A percentile compares a stretch with the other conserved stretches of the same genome.
Conservation (phyloP, 2,888 invertebrate genomes). For the Drosophila planitibia region DNA sequence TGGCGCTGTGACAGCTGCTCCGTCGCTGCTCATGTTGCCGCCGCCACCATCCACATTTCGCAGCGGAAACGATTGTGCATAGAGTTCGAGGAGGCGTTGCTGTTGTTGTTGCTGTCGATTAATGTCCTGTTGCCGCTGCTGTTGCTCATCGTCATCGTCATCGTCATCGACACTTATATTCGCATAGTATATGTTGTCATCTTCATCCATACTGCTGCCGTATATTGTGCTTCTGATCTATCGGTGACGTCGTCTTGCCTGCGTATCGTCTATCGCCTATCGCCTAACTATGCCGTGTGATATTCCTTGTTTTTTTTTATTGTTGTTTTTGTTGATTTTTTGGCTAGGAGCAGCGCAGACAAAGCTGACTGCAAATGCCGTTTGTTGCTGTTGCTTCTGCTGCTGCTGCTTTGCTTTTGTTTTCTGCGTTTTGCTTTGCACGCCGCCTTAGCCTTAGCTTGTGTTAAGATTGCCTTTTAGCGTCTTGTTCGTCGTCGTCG, state of each 20-base stretch:
- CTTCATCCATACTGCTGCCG: conserved; percentile 79
- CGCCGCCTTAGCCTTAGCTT: conserved; percentile 34
- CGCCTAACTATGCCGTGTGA: conserved; percentile 35
- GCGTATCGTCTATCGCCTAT: conserved; percentile 35
- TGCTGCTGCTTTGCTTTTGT: conserved; percentile 32
- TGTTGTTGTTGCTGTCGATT: conserved; percentile 10
- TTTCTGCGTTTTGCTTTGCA: conserved; percentile 49
- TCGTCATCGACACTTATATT: conserved; percentile 76
- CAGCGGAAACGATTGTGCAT: conserved; percentile 51
- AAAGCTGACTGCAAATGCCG: conserved; percentile 54
- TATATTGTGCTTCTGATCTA: conserved; percentile 47
- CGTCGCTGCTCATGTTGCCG: conserved; percentile 1
- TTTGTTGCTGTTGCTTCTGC: conserved; percentile 33
- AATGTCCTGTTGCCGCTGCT: conserved; percentile 16
- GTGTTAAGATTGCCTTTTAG: conserved; percentile 63
- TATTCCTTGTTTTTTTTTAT: conserved; percentile 29
- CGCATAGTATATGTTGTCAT: conserved; percentile 80
- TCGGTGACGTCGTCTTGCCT: conserved; percentile 66
- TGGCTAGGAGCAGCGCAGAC: conserved; percentile 36
- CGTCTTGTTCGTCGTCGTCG: conserved; percentile 60
- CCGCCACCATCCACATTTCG: conserved; percentile 33
- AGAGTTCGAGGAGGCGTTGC: conserved; percentile 52
- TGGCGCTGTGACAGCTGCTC: conserved; percentile 7
- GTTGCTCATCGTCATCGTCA: conserved; percentile 52
- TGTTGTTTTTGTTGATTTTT: conserved; percentile 9